A percentile compares a stretch with the other conserved stretches of the same genome.
phyloP scores from a whole-genome alignment of 2,113 vertebrate species.

The Ophiodon elongatus region DNA sequence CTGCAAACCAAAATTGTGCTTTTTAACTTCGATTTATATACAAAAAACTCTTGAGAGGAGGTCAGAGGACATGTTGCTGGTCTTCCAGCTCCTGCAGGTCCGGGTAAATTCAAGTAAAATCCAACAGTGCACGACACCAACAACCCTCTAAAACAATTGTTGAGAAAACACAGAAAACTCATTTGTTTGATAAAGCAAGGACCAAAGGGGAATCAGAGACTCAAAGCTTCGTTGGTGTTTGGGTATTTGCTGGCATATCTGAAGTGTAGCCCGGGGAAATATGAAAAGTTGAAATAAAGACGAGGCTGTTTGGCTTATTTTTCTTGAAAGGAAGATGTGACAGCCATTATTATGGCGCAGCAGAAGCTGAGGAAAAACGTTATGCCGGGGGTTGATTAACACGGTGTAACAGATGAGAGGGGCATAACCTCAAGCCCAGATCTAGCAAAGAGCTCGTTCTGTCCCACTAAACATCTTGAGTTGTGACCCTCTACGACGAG shows the following conservation, averaged over 20 bases:
- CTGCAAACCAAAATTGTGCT: background rate
- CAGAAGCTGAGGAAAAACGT: background rate
- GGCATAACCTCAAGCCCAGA: constrained; percentile 32
- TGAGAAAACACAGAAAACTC: constrained; percentile 21
- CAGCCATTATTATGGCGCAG: constrained; percentile 26
- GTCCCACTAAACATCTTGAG: constrained; percentile 23
- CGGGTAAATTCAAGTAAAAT: constrained; percentile 8
- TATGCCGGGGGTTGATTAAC: constrained; percentile 45
- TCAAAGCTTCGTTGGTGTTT: constrained; percentile 38
- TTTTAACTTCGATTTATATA: background rate
- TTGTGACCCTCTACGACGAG: constrained; percentile 5
- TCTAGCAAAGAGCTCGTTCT: constrained; percentile 12
- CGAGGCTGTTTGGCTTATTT: constrained; percentile 36
- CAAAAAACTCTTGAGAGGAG: background rate
- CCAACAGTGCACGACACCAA: constrained; percentile 12
- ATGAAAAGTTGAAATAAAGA: constrained; percentile 55
- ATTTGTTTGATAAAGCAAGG: constrained; percentile 51
- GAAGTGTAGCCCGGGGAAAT: constrained; percentile 38
- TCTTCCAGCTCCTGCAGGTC: constrained; percentile 13
- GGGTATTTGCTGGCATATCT: constrained; percentile 48
- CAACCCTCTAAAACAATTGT: constrained; percentile 29
- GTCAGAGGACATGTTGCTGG: constrained; percentile 27
- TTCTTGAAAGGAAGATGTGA: constrained; percentile 37
- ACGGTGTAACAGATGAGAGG: constrained; percentile 10
- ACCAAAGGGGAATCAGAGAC: constrained; percentile 24